Evolutionary conservation across 2,888 invertebrate species (phyloP).

Genomic region (Coelinius sp.): DNA sequence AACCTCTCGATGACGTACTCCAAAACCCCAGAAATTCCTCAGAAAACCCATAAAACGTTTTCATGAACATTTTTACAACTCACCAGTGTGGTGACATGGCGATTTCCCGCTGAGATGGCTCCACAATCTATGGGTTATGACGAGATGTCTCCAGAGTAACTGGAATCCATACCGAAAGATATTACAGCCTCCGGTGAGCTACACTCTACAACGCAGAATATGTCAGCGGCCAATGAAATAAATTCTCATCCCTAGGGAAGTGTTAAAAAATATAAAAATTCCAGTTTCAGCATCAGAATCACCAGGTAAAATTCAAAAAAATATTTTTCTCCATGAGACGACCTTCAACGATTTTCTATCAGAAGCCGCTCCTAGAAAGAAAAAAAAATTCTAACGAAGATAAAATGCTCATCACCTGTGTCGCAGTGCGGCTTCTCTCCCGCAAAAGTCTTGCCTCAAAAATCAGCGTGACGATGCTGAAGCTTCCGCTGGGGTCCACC

Average conservation of each 20-base stretch:
- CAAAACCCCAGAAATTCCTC: neutral
- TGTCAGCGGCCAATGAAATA: too few relatives aligned
- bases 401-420: neutral
- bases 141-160: too few relatives aligned
- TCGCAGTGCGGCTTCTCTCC: neutral
- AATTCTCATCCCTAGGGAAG: too few relatives aligned
- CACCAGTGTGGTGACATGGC: conserved; percentile 15
- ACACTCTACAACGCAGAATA: neutral
- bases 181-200: neutral
- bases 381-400: conserved; percentile 10
- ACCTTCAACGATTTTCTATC: conserved; percentile 12
- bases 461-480: conserved; percentile 10
- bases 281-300: too few relatives aligned
- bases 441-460: neutral
- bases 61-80: conserved; percentile 17
- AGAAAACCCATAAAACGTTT: conserved; percentile 4
- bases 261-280: too few relatives aligned
- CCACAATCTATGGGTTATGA: neutral
- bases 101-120: neutral
- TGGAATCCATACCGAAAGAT: neutral
- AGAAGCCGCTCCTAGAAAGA: too few relatives aligned
- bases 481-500: conserved; percentile 22
- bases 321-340: too few relatives aligned
- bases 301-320: too few relatives aligned
- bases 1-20: neutral